Conservation (phyloP, 2,797 vertebrate genomes). For the Myiotriccus ornatus region DNA sequence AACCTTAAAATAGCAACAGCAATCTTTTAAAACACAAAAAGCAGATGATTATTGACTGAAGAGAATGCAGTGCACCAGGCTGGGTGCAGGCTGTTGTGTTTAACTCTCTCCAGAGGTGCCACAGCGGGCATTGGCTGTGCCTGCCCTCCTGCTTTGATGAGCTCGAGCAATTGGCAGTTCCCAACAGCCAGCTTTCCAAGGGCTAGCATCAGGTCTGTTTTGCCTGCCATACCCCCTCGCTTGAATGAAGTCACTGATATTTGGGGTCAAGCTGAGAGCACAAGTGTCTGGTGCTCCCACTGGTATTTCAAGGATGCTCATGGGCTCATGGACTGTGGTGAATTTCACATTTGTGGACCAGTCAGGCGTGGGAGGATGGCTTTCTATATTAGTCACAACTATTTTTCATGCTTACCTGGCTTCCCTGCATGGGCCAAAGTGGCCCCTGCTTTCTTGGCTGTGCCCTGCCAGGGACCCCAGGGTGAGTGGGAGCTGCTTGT, state of each 20-base stretch:
- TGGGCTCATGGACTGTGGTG: rapidly evolving
- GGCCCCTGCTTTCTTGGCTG: background rate
- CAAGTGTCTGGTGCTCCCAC: background rate
- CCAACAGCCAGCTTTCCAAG: background rate
- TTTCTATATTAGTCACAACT: background rate
- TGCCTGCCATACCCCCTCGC: background rate
- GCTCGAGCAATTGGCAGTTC: background rate
- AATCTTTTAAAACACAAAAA: constrained; percentile 48
- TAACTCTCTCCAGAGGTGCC: background rate
- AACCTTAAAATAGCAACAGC: constrained; percentile 65
- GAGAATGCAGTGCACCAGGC: background rate
- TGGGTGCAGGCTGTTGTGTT: constrained; percentile 3
- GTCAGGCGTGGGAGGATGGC: rapidly evolving
- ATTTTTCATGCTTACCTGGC: background rate
- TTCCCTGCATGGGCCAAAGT: background rate
- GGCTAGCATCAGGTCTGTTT: background rate
- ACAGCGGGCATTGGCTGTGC: background rate
- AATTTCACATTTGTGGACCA: background rate
- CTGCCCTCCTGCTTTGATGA: background rate
- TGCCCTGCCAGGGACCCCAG: background rate
- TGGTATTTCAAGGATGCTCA: background rate
- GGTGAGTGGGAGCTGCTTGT: rapidly evolving
- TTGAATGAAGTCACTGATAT: background rate
- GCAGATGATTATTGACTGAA: constrained; percentile 49
- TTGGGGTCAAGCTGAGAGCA: rapidly evolving